These are phyloP conservation scores for Pyrocoelia pectoralis DNA, from an alignment of 2,888 invertebrate genomes.

Conservation along the genomic window DNA sequence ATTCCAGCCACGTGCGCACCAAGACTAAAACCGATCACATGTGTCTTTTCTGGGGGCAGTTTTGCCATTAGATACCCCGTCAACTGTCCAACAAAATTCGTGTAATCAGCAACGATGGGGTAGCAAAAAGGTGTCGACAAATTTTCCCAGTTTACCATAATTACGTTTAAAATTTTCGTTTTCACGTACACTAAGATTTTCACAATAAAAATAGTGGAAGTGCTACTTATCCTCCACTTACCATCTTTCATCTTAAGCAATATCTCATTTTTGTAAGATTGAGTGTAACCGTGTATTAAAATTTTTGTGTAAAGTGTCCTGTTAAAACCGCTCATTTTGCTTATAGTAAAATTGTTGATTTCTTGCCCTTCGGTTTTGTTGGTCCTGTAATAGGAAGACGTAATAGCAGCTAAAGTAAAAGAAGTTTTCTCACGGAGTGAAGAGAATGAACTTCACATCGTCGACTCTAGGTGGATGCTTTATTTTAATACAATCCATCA, in stretches of 20 bases:
- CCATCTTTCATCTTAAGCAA: slow-evolving; percentile 34
- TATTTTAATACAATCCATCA: slow-evolving; percentile 21
- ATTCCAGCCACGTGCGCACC: slow-evolving; percentile 30
- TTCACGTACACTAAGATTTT: slow-evolving; percentile 20
- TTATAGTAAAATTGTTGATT: slow-evolving; percentile 22
- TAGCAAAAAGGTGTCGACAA: slow-evolving; percentile 25
- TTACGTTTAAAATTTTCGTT: slow-evolving; percentile 17
- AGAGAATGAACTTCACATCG: slow-evolving; percentile 29
- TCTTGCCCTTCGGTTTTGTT: slow-evolving; percentile 20
- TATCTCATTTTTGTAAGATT: slow-evolving; percentile 27
- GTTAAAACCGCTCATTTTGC: slow-evolving; percentile 21
- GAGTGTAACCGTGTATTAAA: slow-evolving; percentile 33
- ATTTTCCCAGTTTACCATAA: slow-evolving; percentile 33
- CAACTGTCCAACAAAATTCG: slow-evolving; percentile 29
- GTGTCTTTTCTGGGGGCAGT: slow-evolving; percentile 18
- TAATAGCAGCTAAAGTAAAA: neutral
- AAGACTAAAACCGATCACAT: slow-evolving; percentile 31
- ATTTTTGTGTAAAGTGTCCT: slow-evolving; percentile 24
- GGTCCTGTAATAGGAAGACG: slow-evolving; percentile 18
- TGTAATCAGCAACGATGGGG: slow-evolving; percentile 28
- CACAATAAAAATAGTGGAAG: no score
- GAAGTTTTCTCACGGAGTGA: slow-evolving; percentile 10
- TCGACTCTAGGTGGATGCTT: slow-evolving; percentile 20
- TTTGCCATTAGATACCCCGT: slow-evolving; percentile 25
- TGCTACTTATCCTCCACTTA: slow-evolving; percentile 15